These are phyloP conservation scores for Thereva unica DNA, from an alignment of 2,888 invertebrate species.

Conservation along the genomic window DNA sequence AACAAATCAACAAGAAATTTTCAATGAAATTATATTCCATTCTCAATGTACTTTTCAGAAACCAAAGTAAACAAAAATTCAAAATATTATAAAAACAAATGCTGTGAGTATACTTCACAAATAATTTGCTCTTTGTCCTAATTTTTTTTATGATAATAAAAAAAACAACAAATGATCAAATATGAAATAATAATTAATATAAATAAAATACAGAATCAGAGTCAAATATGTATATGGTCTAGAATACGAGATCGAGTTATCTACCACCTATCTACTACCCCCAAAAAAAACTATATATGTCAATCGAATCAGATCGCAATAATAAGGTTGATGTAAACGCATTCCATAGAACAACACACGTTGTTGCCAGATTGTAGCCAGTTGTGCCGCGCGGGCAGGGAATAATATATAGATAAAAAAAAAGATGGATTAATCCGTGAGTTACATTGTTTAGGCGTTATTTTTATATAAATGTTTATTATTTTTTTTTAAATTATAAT, in stretches of 20 bases:
- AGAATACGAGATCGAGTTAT: too few species aligned
- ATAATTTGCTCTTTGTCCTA: constrained; percentile 11
- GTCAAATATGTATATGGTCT: constrained; percentile 6
- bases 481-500: constrained; percentile 1
- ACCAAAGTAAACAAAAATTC: constrained; percentile 37
- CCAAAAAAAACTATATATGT: too few species aligned
- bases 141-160: too few species aligned
- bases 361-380: too few species aligned
- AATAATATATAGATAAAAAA: constrained; percentile 9
- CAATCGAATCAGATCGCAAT: too few species aligned
- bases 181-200: constrained; percentile 12
- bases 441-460: constrained; percentile 31
- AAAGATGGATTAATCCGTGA: constrained; percentile 12
- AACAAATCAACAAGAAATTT: constrained; percentile 6
- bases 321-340: too few species aligned
- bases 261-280: too few species aligned
- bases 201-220: constrained; percentile 23
- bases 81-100: constrained; percentile 28
- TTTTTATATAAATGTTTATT: constrained; percentile 5
- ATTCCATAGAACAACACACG: too few species aligned
- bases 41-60: constrained; percentile 61
- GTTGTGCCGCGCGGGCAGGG: constrained; percentile 1
- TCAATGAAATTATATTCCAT: constrained; percentile 42
- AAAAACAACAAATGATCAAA: too few species aligned
- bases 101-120: constrained; percentile 28